These are phyloP conservation scores for Anagrus nilaparvatae DNA, from an alignment of 1,140 invertebrate genomes.

Conservation along the genomic window DNA sequence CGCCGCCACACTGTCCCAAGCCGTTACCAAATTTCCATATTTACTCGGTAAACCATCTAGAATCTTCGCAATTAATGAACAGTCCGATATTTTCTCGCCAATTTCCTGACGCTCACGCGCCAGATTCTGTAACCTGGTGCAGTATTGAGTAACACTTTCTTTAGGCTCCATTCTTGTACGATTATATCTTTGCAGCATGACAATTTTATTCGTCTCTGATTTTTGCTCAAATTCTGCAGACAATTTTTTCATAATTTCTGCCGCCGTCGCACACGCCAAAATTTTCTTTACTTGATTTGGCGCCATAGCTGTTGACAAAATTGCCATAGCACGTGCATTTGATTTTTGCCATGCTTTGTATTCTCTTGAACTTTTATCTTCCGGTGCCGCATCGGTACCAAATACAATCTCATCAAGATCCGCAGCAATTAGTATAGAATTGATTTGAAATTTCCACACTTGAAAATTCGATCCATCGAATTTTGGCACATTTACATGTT, in stretches of 20 bases:
- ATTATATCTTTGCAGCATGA: conserved; percentile 13
- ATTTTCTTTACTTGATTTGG: conserved; percentile 7
- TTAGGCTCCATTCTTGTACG: conserved; percentile 9
- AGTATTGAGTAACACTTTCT: conserved; percentile 15
- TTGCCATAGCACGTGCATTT: conserved; percentile 11
- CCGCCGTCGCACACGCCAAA: conserved; percentile 10
- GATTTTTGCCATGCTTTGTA: conserved; percentile 13
- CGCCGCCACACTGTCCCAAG: conserved; percentile 7
- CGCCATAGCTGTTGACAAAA: conserved; percentile 13
- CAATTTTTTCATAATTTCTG: conserved; percentile 14
- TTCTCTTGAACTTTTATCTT: too few relatives aligned
- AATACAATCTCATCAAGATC: too few relatives aligned
- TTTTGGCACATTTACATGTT: too few relatives aligned
- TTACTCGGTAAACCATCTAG: conserved; percentile 10
- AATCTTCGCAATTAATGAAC: conserved; percentile 14
- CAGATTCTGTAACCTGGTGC: conserved; percentile 15
- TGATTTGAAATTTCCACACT: too few relatives aligned
- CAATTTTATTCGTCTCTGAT: conserved; percentile 6
- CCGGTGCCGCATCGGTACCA: too few relatives aligned
- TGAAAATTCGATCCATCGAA: too few relatives aligned
- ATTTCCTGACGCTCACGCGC: conserved; percentile 9
- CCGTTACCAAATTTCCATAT: conserved; percentile 6
- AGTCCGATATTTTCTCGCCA: conserved; percentile 8
- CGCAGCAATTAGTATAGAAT: too few relatives aligned
- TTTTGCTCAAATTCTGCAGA: conserved; percentile 11